Conservation (phyloP, 2,113 vertebrate genomes). For the Ia io region DNA sequence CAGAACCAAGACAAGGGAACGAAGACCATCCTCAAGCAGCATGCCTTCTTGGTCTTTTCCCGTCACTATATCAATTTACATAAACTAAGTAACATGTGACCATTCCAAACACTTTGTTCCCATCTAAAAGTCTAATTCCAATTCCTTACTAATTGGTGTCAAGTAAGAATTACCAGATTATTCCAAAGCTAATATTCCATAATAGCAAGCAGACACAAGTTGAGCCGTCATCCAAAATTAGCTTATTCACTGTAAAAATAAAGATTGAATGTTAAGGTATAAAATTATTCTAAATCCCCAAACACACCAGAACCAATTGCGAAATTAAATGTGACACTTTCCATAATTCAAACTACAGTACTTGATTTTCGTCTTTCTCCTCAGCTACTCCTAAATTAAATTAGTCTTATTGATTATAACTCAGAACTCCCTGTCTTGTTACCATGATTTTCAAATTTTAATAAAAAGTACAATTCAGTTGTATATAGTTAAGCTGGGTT, state of each 20-base stretch:
- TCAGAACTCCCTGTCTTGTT: constrained; percentile 64
- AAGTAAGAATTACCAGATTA: constrained; percentile 70
- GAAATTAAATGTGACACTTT: constrained; percentile 77
- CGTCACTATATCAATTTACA: constrained; percentile 36
- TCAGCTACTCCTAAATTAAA: constrained; percentile 72
- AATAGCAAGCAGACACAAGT: constrained; percentile 59
- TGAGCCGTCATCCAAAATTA: constrained; percentile 68
- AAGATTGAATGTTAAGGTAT: constrained; percentile 78
- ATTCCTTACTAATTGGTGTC: constrained; percentile 67
- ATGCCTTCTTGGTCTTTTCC: not conserved
- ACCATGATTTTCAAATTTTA: constrained; percentile 64
- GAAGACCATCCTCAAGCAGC: not conserved
- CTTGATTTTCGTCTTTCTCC: constrained; percentile 68
- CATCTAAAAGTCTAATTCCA: constrained; percentile 59
- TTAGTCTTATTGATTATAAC: constrained; percentile 68
- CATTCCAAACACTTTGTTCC: constrained; percentile 41
- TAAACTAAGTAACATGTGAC: constrained; percentile 27
- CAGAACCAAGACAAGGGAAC: constrained; percentile 28
- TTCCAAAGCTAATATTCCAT: constrained; percentile 64
- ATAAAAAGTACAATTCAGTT: constrained; percentile 43
- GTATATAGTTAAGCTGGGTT: constrained; percentile 8
- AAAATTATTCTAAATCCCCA: constrained; percentile 79
- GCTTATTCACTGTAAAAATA: constrained; percentile 73
- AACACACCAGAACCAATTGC: constrained; percentile 77
- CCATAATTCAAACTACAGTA: constrained; percentile 71